Evolutionary conservation across 2,888 invertebrate species (phyloP).

Genomic region (Leptinotarsa rubiginosa): DNA sequence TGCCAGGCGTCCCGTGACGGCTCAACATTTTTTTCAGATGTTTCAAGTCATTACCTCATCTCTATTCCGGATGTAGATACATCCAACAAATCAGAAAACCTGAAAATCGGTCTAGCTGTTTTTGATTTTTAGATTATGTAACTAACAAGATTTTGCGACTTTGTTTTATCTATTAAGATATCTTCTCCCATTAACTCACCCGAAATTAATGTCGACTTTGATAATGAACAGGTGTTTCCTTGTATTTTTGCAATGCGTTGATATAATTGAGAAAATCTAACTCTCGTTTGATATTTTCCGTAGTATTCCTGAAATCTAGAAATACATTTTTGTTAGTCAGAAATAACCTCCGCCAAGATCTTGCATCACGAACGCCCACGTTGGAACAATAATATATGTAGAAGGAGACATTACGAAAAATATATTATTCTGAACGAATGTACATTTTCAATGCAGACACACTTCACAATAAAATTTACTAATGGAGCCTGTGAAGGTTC

Average conservation of each 20-base stretch:
- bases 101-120: too few species aligned
- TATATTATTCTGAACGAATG: neutral
- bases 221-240: neutral
- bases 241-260: neutral
- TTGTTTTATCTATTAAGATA: too few species aligned
- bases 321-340: slow-evolving; percentile 20
- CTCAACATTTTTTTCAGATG: too few species aligned
- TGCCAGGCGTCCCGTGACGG: too few species aligned
- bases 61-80: too few species aligned
- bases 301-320: slow-evolving; percentile 10
- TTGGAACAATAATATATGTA: slow-evolving; percentile 6
- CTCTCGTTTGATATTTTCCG: slow-evolving; percentile 10
- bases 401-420: slow-evolving; percentile 10
- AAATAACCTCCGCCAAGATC: slow-evolving; percentile 15
- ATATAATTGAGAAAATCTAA: neutral
- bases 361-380: slow-evolving; percentile 12
- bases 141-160: too few species aligned
- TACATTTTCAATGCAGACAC: neutral
- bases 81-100: too few species aligned
- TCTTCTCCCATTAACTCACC: neutral
- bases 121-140: too few species aligned
- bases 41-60: too few species aligned
- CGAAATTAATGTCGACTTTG: neutral
- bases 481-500: neutral
- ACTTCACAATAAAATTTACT: neutral